These are phyloP conservation scores for Conops quadrifasciatus DNA, from an alignment of 2,888 invertebrate species.

Conservation along the genomic window DNA sequence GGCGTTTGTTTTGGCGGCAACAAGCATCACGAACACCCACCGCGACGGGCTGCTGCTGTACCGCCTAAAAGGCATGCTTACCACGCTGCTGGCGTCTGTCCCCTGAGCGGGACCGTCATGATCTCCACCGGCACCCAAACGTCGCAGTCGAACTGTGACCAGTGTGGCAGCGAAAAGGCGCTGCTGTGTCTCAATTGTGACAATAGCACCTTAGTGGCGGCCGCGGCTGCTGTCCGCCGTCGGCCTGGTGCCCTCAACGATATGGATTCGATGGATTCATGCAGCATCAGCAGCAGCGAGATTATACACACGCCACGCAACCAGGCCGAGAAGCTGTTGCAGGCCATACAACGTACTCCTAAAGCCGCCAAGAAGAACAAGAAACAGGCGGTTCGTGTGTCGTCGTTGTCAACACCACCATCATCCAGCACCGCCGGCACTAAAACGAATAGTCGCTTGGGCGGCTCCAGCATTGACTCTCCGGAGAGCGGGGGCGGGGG, in stretches of 20 bases:
- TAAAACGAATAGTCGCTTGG: constrained; percentile 41
- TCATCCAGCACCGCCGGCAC: constrained; percentile 30
- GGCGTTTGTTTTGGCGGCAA: not conserved
- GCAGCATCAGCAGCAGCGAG: constrained; percentile 54
- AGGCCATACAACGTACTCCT: constrained; percentile 69
- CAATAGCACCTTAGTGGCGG: constrained; percentile 9
- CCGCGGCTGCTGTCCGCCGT: constrained; percentile 19
- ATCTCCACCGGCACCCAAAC: constrained; percentile 65
- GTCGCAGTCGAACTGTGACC: constrained; percentile 51
- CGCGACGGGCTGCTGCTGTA: too few species aligned
- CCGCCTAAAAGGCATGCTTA: constrained; percentile 31
- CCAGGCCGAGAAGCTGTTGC: constrained; percentile 68
- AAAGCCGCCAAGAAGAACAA: constrained; percentile 61
- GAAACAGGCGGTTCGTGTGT: constrained; percentile 36
- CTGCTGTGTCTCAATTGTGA: constrained; percentile 60
- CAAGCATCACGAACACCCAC: constrained; percentile 37
- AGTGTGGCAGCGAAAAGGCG: constrained; percentile 63
- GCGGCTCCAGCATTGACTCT: not conserved
- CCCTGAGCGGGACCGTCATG: constrained; percentile 61
- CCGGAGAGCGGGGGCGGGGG: not conserved
- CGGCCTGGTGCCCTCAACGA: not conserved
- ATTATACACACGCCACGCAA: constrained; percentile 62
- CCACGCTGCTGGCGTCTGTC: constrained; percentile 4
- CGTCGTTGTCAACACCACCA: constrained; percentile 33
- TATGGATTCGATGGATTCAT: constrained; percentile 44